phyloP scores from a whole-genome alignment of 2,888 invertebrate species.

The Polylopha cassiicola region DNA sequence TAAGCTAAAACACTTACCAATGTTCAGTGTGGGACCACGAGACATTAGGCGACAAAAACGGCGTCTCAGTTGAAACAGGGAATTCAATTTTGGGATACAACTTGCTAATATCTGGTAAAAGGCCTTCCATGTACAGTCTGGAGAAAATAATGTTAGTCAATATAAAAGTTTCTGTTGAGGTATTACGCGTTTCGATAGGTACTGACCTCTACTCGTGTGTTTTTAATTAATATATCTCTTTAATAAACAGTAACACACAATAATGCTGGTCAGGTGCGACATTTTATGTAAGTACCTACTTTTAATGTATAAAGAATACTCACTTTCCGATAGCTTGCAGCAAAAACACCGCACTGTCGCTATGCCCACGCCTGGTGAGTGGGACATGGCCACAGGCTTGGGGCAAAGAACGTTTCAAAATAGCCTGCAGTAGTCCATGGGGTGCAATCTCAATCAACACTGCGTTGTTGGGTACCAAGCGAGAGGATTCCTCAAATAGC shows the following conservation, averaged over 20 bases:
- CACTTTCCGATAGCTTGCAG: slow-evolving; percentile 72
- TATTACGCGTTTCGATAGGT: no score
- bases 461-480: slow-evolving; percentile 84
- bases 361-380: slow-evolving; percentile 82
- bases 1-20: slow-evolving; percentile 48
- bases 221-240: no score
- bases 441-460: slow-evolving; percentile 90
- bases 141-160: slow-evolving; percentile 61
- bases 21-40: slow-evolving; percentile 85
- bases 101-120: slow-evolving; percentile 80
- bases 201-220: no score
- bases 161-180: no score
- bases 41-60: slow-evolving; percentile 83
- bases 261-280: no score
- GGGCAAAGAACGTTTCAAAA: slow-evolving; percentile 84
- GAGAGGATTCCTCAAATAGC: slow-evolving; percentile 84
- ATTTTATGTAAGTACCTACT: no score
- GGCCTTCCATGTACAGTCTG: slow-evolving; percentile 82
- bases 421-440: slow-evolving; percentile 88
- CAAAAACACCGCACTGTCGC: slow-evolving; percentile 75
- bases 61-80: slow-evolving; percentile 87
- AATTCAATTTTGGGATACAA: slow-evolving; percentile 82
- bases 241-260: no score
- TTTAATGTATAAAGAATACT: no score
- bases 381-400: slow-evolving; percentile 80